phyloP scores from a whole-genome alignment of 2,797 vertebrate genomes.

The Eulemur coronatus region DNA sequence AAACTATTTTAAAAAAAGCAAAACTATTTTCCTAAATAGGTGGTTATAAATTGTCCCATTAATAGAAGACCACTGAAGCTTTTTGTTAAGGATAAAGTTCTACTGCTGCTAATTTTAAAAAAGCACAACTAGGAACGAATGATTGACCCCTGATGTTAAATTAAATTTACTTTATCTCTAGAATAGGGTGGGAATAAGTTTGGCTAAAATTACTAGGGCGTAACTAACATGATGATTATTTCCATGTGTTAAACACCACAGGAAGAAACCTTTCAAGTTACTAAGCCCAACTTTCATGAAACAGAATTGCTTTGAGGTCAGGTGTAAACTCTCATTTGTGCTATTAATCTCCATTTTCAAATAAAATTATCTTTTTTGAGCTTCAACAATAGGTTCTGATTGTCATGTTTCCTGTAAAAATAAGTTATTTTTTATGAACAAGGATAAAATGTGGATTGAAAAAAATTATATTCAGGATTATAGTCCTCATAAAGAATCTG shows the following conservation, averaged over 20 bases:
- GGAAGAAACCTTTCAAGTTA: slow-evolving; percentile 24
- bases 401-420: neutral
- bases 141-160: slow-evolving; percentile 40
- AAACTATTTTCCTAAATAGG: neutral
- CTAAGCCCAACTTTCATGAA: slow-evolving; percentile 9
- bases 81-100: neutral
- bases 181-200: slow-evolving; percentile 33
- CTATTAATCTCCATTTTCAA: slow-evolving; percentile 23
- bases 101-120: neutral
- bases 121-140: neutral
- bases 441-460: neutral
- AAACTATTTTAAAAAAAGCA: neutral
- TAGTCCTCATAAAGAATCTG: neutral
- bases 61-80: neutral
- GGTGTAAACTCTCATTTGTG: neutral
- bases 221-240: slow-evolving; percentile 43
- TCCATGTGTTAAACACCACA: slow-evolving; percentile 54
- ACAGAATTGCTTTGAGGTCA: neutral
- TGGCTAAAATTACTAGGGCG: neutral
- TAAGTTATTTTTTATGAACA: neutral
- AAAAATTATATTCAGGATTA: neutral
- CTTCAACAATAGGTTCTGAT: neutral
- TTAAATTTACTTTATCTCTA: slow-evolving; percentile 50
- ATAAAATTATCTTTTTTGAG: slow-evolving; percentile 14
- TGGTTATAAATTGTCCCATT: slow-evolving; percentile 30